phyloP scores from a whole-genome alignment of 2,113 vertebrate genomes.

The Tragulus kanchil region DNA sequence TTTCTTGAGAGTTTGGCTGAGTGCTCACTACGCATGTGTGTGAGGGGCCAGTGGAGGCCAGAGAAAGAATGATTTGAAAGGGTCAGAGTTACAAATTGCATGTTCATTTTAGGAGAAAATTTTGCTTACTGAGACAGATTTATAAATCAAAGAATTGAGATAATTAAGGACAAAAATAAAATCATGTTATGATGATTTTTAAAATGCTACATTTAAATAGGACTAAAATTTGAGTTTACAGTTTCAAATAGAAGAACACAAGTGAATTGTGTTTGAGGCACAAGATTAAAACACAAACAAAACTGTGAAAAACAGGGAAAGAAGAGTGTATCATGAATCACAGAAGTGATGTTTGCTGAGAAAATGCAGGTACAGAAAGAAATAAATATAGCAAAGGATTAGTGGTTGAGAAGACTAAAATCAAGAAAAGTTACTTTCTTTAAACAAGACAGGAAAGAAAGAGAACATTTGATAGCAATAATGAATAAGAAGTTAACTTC shows the following conservation, averaged over 20 bases:
- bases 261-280: not conserved
- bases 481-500: not conserved
- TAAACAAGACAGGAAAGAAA: not conserved
- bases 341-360: not conserved
- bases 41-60: not conserved
- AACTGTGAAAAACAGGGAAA: not conserved
- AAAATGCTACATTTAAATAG: not conserved
- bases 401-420: not conserved
- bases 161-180: conserved; percentile 64
- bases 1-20: not conserved
- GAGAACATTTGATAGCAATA: not conserved
- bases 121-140: conserved; percentile 40
- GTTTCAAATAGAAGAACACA: not conserved
- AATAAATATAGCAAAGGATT: not conserved
- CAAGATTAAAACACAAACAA: conserved; percentile 25
- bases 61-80: not conserved
- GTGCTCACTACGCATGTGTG: rapidly evolving
- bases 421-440: not conserved
- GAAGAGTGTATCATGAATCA: not conserved
- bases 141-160: conserved; percentile 53
- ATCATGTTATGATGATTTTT: not conserved
- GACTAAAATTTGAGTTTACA: not conserved
- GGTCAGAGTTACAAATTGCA: no score
- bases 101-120: conserved; percentile 66
- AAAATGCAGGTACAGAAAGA: not conserved